These are phyloP conservation scores for Andrena fulva DNA, from an alignment of 2,888 invertebrate genomes.

Conservation along the genomic window DNA sequence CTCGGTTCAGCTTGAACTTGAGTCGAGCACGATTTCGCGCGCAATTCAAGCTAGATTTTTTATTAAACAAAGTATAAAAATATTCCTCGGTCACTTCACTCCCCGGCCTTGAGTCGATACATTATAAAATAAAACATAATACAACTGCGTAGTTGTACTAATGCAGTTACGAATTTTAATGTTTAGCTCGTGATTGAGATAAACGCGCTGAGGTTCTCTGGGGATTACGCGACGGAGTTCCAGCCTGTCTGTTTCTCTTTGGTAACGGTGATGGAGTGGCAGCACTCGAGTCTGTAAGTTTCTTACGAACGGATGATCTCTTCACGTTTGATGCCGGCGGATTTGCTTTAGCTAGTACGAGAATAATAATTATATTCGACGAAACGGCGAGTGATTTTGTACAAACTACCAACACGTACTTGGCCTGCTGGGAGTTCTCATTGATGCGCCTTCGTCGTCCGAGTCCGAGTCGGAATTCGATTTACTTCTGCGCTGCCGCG, in stretches of 20 bases:
- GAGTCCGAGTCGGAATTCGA: slow-evolving; percentile 35
- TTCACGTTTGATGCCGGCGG: not conserved
- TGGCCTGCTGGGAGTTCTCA: slow-evolving; percentile 20
- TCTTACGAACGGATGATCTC: not conserved
- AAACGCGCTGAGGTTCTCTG: slow-evolving; percentile 42
- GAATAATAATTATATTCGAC: slow-evolving; percentile 10
- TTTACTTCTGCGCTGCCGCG: not conserved
- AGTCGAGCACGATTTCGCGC: not conserved
- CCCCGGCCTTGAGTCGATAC: not conserved
- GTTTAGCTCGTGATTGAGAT: slow-evolving; percentile 18
- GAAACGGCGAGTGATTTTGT: not conserved
- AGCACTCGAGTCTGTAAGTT: not conserved
- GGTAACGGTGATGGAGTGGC: not conserved
- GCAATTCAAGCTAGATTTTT: not conserved
- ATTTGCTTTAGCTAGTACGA: slow-evolving; percentile 1
- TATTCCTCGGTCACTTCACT: slow-evolving; percentile 7
- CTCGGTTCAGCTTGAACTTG: not conserved
- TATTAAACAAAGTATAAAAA: slow-evolving; percentile 5
- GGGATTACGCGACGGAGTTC: not conserved
- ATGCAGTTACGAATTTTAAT: slow-evolving; percentile 12
- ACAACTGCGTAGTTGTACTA: not conserved
- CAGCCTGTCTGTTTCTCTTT: slow-evolving; percentile 30
- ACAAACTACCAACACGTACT: slow-evolving; percentile 25
- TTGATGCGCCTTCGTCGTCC: not conserved
- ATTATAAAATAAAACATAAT: slow-evolving; percentile 9